Base-by-base conservation (phyloP, 2,888 invertebrate species). In the Zaprionus bogoriensis region DNA sequence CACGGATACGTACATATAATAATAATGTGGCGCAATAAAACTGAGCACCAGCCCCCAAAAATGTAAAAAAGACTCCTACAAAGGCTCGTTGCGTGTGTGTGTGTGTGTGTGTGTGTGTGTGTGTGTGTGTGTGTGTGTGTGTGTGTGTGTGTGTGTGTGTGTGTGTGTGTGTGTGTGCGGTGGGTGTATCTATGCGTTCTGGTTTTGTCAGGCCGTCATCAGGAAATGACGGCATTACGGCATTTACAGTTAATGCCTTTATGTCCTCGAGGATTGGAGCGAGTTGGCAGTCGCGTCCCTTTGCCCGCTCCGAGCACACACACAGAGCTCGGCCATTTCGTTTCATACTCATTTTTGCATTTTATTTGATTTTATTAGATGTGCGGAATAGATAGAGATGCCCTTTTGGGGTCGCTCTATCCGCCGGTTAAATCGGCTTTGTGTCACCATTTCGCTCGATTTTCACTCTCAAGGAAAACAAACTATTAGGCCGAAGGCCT, bases 171-270 rank as follows among this genome's bases (percentile, higher is more conserved):
- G 12, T 30, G 14, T 30, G 23, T 53, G 27, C 14, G 42, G 10
- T 22, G 14, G 9, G 17, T 50, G 30, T 62, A 6, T 58, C 48
- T 63, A 46, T 69, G 60, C 41, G 59, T 64, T 52, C 44, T 42
- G 65, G 44, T 66, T 45, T 76, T 67, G 69, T 66, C 62, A 39
- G 66, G 48, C 78, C 80, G 82, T 77, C 82, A 82, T 66, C 80
- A 69, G 85, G 77, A 85, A 82, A 82, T 82, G 82, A 85, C 77
- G 82, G 79, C 75, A 84, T 84, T 81, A 84, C 62, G 65, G 79
- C 80, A 77, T 84, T 84, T 85, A 85, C 79, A 82, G 85, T 73
- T 85, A 85, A 82, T 85, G 85, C 85, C 82, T 69, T 77, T 75
- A 85, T 82, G 77, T 85, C 65, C 82, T 75, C 66, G 47, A 82